Conservation (phyloP, 2,113 vertebrate genomes). For the Rhinopomastus cyanomelas region DNA sequence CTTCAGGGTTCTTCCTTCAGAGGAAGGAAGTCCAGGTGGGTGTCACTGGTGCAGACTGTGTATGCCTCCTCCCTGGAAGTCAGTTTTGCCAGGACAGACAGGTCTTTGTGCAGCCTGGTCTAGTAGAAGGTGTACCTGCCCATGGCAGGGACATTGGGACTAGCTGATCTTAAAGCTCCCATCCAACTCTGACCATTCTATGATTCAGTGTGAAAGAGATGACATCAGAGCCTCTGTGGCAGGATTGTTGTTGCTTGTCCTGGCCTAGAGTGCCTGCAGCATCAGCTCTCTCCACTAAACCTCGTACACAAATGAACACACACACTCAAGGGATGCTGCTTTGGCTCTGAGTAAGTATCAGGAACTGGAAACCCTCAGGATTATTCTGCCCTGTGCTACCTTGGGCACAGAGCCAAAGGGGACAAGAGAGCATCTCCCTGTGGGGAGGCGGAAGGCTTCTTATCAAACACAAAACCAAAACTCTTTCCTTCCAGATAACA, state of each 20-base stretch:
- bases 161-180: too few species aligned
- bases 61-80: too few species aligned
- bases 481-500: not conserved
- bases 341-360: not conserved
- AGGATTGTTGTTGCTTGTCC: not conserved
- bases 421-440: too few species aligned
- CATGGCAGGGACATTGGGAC: too few species aligned
- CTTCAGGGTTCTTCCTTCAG: not conserved
- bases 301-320: fast-evolving
- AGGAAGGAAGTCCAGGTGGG: fast-evolving
- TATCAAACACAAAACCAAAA: not conserved
- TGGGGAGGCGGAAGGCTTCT: not conserved
- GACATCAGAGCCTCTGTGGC: not conserved
- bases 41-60: not conserved
- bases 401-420: not conserved
- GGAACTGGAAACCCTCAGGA: not conserved
- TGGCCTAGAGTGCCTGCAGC: not conserved
- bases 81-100: too few species aligned
- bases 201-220: too few species aligned
- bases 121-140: too few species aligned
- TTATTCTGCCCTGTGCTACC: not conserved
- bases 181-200: too few species aligned
- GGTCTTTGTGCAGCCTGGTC: too few species aligned
- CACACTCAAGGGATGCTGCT: too few species aligned
- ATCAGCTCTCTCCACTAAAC: not conserved